Evolutionary conservation across 2,113 vertebrate species (phyloP), one percentile per base, ranked within the genome.

Genomic region (Marcusenius ussheri): DNA sequence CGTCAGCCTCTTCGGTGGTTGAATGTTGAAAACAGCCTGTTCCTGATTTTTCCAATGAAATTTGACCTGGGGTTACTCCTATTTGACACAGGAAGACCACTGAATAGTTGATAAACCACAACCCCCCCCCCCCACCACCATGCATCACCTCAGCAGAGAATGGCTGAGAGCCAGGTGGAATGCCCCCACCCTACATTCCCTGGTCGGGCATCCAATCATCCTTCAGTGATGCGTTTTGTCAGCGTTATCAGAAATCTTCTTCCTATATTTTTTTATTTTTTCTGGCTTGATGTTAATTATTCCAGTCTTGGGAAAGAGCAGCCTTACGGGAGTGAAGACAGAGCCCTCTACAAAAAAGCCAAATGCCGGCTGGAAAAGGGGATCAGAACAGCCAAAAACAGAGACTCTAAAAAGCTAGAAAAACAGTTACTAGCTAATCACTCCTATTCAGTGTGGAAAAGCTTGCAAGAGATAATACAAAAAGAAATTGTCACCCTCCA

Each of bases 241-340:
- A 51, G 62, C 39, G 45, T 90, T 83, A 90, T 89, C 89, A 45
- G 90, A 83, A 88, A 88, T 53, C 10, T 70, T 88, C 89, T 91
- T 92, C 91, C 90, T 86, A 88, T 91, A 88, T 35, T n/a, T 49
- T 31, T 42, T 83, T 31, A 15, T 80, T 83, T 46, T 47, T 47
- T 2, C 42, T 83, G 3, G 8, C 39, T n/a, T 83, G 42, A 47
- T 21, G 39, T 42, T 83, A 35, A 45, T 83, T 39, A 83, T 83
- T 83, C 17, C 19, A 45, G 77, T 42, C 39, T 83, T 46, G 56
- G 8, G 56, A n/a, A 24, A 62, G 53, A 58, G 24, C 56, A n/a
- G 8, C 21, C 24, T 62, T n/a, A n/a, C 2, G 0, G 56, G 56
- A 62, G 21, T n/a, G 24, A n/a, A 62, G 24, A 62, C 24, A n/a